Conservation (phyloP, 2,113 vertebrate species). For the Amphiprion percula region DNA sequence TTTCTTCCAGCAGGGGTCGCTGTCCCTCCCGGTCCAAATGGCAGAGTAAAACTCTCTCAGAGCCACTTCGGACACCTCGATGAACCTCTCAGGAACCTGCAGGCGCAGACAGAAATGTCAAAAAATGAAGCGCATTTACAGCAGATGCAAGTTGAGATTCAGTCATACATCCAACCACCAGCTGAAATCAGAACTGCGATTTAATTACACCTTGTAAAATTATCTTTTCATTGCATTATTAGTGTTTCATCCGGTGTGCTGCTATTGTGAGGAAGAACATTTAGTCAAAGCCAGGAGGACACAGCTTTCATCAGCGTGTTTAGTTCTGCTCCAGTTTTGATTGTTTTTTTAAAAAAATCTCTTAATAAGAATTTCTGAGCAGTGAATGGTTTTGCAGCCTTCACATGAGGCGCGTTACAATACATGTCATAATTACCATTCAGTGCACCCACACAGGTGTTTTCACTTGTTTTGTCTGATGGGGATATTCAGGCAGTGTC, state of each 20-base stretch:
- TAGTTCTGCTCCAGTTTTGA: too few species aligned
- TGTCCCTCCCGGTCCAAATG: conserved; percentile 98
- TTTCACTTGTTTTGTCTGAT: neutral
- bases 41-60: conserved; percentile 99
- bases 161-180: too few species aligned
- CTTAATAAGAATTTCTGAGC: neutral
- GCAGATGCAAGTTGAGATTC: too few species aligned
- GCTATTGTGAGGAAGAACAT: too few species aligned
- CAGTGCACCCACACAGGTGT: neutral
- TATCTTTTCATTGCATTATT: too few species aligned
- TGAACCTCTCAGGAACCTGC: conserved; percentile 98
- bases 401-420: neutral
- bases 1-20: conserved; percentile 99
- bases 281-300: too few species aligned
- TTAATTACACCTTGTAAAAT: too few species aligned
- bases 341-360: too few species aligned
- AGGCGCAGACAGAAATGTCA: neutral
- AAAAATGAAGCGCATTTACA: too few species aligned
- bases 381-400: neutral
- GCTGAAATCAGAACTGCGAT: too few species aligned
- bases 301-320: too few species aligned
- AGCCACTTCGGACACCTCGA: conserved; percentile 97
- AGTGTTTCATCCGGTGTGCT: too few species aligned
- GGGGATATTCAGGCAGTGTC: neutral
- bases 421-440: conserved; percentile 1